Evolutionary conservation across 2,113 vertebrate genomes (phyloP).

Genomic region (Antennarius striatus): DNA sequence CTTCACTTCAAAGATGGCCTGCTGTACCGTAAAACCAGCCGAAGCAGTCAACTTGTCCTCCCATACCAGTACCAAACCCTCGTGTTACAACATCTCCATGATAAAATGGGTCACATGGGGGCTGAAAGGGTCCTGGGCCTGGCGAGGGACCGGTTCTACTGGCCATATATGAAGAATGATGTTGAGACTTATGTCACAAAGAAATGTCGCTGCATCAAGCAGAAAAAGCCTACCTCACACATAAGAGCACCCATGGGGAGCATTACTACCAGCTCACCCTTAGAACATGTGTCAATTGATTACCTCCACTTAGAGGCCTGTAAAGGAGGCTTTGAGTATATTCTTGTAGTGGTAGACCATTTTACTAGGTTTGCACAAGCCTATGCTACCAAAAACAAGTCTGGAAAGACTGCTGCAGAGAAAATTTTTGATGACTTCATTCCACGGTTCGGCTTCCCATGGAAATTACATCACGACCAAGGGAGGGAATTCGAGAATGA

Average conservation of each 20-base stretch:
- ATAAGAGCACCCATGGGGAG: conserved; percentile 1
- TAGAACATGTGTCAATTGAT: not conserved
- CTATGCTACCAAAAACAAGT: not conserved
- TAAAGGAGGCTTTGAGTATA: conserved; percentile 6
- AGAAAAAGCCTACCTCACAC: not conserved
- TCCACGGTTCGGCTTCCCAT: not conserved
- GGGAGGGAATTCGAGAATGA: not conserved
- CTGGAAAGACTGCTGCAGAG: conserved; percentile 1
- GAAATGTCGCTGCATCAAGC: conserved; percentile 1
- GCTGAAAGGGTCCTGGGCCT: not conserved
- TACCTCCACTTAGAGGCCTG: not conserved
- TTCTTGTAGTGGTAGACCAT: not conserved
- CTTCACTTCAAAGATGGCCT: not conserved
- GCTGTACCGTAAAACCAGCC: not conserved
- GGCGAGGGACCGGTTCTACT: not conserved
- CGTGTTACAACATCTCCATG: not conserved
- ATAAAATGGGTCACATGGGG: conserved; percentile 1
- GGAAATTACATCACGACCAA: not conserved
- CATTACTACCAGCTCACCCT: not conserved
- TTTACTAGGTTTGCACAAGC: not conserved
- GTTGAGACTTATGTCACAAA: not conserved
- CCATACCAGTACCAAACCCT: not conserved
- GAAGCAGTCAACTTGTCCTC: not conserved
- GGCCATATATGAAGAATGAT: not conserved
- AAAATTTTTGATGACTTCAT: not conserved